Conservation (phyloP, 1,140 invertebrate genomes). For the Papilio polyxenes region DNA sequence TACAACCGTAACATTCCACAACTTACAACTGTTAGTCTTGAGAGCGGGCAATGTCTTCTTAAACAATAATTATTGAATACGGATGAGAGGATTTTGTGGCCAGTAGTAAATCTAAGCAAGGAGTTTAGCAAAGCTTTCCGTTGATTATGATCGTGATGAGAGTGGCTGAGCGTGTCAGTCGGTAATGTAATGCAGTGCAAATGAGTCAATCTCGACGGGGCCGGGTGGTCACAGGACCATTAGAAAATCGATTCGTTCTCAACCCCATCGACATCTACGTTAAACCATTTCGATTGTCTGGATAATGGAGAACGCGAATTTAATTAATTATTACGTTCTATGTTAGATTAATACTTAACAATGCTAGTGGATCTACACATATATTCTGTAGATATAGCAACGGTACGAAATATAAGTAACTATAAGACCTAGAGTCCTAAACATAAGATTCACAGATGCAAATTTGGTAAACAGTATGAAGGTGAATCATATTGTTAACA, state of each 20-base stretch:
- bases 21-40: too few species aligned
- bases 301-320: slow-evolving; percentile 58
- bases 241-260: slow-evolving; percentile 77
- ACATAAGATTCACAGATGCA: too few species aligned
- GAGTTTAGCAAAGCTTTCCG: slow-evolving; percentile 56
- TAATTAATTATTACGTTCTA: slow-evolving; percentile 56
- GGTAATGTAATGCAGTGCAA: slow-evolving; percentile 80
- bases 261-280: slow-evolving; percentile 62
- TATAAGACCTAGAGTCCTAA: too few species aligned
- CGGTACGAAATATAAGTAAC: too few species aligned
- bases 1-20: too few species aligned
- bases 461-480: too few species aligned
- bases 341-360: slow-evolving; percentile 38
- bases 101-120: slow-evolving; percentile 46
- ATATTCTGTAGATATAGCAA: too few species aligned
- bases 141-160: slow-evolving; percentile 74
- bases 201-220: slow-evolving; percentile 79
- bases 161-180: slow-evolving; percentile 75
- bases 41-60: too few species aligned
- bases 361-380: background rate
- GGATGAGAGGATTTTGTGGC: slow-evolving; percentile 11
- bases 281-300: slow-evolving; percentile 53
- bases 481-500: too few species aligned
- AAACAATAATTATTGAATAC: background rate
- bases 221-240: slow-evolving; percentile 71